A percentile compares a stretch with the other conserved stretches of the same genome.
These are phyloP conservation scores for Trochalopteron elliotii DNA, from an alignment of 2,113 vertebrate species.

Conservation along the genomic window DNA sequence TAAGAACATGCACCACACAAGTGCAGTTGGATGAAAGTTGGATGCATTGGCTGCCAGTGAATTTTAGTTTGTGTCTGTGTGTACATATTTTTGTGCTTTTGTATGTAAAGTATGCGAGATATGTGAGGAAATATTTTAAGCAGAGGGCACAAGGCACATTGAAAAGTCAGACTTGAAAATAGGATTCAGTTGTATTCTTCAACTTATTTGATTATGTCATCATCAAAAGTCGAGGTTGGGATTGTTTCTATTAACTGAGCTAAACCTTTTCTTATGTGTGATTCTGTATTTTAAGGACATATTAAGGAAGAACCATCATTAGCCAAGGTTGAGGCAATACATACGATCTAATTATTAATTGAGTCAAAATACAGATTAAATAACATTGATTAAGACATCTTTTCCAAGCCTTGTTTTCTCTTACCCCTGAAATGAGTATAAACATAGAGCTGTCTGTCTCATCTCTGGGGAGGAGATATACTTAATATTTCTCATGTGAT, in stretches of 20 bases:
- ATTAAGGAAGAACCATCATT: background rate
- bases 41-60: background rate
- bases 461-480: background rate
- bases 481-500: background rate
- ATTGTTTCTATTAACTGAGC: background rate
- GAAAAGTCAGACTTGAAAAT: background rate
- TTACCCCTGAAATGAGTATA: background rate
- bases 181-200: background rate
- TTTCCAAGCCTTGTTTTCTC: background rate
- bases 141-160: background rate
- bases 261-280: background rate
- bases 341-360: background rate
- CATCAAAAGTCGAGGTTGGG: background rate
- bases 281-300: background rate
- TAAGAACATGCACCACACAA: background rate
- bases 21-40: background rate
- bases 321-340: background rate
- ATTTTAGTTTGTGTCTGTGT: background rate
- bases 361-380: background rate
- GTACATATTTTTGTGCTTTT: background rate
- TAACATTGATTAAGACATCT: background rate
- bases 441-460: background rate
- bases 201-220: background rate
- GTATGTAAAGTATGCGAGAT: background rate
- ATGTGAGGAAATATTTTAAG: background rate